These are phyloP conservation scores for Agrilus planipennis DNA, from an alignment of 1,140 invertebrate species.

Conservation along the genomic window DNA sequence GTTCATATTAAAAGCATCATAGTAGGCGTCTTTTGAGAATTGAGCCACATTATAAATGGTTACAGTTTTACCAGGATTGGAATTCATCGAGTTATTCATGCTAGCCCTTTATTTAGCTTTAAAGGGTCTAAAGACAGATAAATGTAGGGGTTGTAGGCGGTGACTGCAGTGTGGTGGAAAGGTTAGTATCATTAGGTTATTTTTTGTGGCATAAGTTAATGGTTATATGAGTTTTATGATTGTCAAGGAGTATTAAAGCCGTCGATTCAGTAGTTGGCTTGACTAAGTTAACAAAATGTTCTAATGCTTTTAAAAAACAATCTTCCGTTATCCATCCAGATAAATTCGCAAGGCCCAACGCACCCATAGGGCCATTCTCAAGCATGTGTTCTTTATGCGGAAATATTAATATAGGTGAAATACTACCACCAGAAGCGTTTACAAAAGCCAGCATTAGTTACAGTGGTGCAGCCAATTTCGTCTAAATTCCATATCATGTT, in stretches of 20 bases:
- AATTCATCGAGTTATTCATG: constrained; percentile 12
- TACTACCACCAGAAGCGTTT: constrained; percentile 20
- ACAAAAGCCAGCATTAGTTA: constrained; percentile 24
- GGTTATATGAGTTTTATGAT: constrained; percentile 31
- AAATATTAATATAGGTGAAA: constrained; percentile 5
- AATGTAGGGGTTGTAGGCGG: constrained; percentile 31
- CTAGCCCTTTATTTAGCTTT: constrained; percentile 16
- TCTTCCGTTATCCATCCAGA: constrained; percentile 35
- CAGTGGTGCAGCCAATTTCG: constrained; percentile 1
- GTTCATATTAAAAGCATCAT: too few species aligned
- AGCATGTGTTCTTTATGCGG: constrained; percentile 18
- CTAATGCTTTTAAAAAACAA: constrained; percentile 23
- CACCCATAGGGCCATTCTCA: constrained; percentile 29
- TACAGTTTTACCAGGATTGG: constrained; percentile 9
- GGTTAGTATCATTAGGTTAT: constrained; percentile 28
- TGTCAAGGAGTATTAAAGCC: constrained; percentile 33
- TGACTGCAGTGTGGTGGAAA: constrained; percentile 28
- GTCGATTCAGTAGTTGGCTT: constrained; percentile 21
- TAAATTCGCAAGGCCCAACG: constrained; percentile 29
- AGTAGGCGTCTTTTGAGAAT: background rate
- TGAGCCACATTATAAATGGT: constrained; percentile 1
- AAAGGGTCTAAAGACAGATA: constrained; percentile 14
- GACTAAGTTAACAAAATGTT: constrained; percentile 32
- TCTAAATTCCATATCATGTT: constrained; percentile 29
- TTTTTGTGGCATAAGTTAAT: constrained; percentile 23